A percentile compares a stretch with the other conserved stretches of the same genome.
These are phyloP conservation scores for Oxystoma pomonae DNA, from an alignment of 2,888 invertebrate genomes.

Conservation along the genomic window DNA sequence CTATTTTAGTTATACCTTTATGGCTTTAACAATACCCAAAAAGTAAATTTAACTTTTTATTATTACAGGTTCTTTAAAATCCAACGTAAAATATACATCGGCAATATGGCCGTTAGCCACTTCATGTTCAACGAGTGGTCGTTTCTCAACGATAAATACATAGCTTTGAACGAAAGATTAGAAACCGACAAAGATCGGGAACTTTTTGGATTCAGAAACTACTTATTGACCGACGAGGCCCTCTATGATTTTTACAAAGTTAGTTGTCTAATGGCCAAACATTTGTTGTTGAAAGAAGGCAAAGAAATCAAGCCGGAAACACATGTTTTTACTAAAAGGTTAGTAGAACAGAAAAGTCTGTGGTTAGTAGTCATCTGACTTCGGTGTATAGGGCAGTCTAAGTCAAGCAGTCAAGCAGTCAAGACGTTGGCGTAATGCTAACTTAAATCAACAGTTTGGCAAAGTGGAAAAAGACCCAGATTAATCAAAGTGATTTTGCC, in stretches of 20 bases:
- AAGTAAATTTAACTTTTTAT: too few relatives aligned
- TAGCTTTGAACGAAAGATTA: not conserved
- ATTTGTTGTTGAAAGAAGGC: constrained; percentile 12
- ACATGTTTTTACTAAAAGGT: not conserved
- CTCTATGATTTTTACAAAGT: constrained; percentile 8
- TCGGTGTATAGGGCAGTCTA: too few relatives aligned
- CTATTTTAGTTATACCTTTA: too few relatives aligned
- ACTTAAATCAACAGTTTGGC: too few relatives aligned
- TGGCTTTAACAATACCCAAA: too few relatives aligned
- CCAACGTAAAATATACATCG: constrained; percentile 74
- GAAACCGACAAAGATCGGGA: constrained; percentile 3
- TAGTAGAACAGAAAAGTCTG: too few relatives aligned
- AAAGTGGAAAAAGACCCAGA: too few relatives aligned
- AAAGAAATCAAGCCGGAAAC: not conserved
- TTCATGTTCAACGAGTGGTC: constrained; percentile 75
- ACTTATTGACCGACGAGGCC: not conserved
- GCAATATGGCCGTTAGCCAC: constrained; percentile 65
- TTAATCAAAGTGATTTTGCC: too few relatives aligned
- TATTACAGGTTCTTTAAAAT: constrained; percentile 66
- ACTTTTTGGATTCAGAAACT: not conserved
- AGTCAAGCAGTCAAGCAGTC: too few relatives aligned
- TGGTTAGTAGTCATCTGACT: too few relatives aligned
- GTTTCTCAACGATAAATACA: constrained; percentile 62
- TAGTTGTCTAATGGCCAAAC: constrained; percentile 4
- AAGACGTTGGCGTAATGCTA: too few relatives aligned